A percentile compares a stretch with the other conserved stretches of the same genome.
phyloP scores from a whole-genome alignment of 2,797 vertebrate species.

The Epinephelus coioides region DNA sequence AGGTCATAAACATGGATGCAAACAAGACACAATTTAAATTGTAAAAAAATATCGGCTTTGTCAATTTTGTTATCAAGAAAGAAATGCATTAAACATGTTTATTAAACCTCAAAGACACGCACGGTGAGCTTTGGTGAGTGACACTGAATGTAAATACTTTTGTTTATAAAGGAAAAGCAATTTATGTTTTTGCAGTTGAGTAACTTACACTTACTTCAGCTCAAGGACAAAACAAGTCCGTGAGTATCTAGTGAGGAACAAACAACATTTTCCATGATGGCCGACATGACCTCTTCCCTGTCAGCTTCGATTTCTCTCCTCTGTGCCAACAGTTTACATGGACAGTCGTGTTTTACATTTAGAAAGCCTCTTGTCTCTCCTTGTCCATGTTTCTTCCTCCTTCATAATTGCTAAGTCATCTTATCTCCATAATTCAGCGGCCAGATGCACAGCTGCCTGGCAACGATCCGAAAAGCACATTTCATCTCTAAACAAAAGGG shows the following conservation, averaged over 20 bases:
- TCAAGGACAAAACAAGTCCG: background rate
- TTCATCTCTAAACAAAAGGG: conserved; percentile 37
- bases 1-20: no score
- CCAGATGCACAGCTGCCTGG: conserved; percentile 46
- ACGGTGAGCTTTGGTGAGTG: no score
- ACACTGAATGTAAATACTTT: no score
- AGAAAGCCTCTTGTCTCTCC: conserved; percentile 45
- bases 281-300: background rate
- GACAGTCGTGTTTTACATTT: conserved; percentile 36
- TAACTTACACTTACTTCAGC: background rate
- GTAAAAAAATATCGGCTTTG: no score
- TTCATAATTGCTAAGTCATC: conserved; percentile 48
- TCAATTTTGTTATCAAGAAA: no score
- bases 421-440: conserved; percentile 59
- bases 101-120: no score
- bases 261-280: conserved; percentile 18
- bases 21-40: no score
- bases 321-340: conserved; percentile 19
- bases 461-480: conserved; percentile 24
- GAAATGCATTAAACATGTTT: no score
- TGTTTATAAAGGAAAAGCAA: background rate
- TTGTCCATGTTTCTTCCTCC: conserved; percentile 21
- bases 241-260: background rate
- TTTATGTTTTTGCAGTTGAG: background rate
- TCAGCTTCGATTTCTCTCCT: conserved; percentile 22